phyloP scores from a whole-genome alignment of 2,888 invertebrate genomes.

The Philereme vetulata region DNA sequence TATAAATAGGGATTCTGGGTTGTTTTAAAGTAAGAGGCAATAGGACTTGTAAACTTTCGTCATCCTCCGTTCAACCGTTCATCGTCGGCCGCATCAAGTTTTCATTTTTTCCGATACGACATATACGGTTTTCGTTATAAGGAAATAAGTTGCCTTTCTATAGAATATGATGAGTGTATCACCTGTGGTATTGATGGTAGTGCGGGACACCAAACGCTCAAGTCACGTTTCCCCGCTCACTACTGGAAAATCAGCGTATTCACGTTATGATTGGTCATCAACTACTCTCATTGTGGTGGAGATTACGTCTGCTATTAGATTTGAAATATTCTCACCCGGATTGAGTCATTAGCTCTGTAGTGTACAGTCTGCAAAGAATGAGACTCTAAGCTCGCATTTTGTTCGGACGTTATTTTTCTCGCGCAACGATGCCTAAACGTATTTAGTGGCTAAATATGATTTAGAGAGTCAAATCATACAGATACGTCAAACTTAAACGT shows the following conservation, averaged over 20 bases:
- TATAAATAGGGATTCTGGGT: too few relatives aligned
- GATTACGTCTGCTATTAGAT: conserved; percentile 59
- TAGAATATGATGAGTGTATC: neutral
- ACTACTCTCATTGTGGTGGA: conserved; percentile 61
- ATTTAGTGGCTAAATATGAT: neutral
- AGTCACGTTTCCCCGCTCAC: conserved; percentile 60
- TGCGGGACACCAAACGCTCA: conserved; percentile 59
- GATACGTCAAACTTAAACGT: too few relatives aligned
- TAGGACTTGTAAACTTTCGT: too few relatives aligned
- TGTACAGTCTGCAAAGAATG: neutral
- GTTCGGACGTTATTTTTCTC: neutral
- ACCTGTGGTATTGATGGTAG: conserved; percentile 31
- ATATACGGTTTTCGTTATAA: too few relatives aligned
- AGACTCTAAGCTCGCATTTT: conserved; percentile 2
- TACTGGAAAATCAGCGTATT: conserved; percentile 59
- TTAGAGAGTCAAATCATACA: neutral
- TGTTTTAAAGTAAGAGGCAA: too few relatives aligned
- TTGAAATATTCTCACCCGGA: conserved; percentile 52
- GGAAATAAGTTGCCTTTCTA: neutral
- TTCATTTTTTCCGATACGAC: too few relatives aligned
- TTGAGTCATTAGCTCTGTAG: conserved; percentile 48
- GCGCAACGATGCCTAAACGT: too few relatives aligned
- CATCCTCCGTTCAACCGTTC: too few relatives aligned
- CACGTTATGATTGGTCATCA: conserved; percentile 61
- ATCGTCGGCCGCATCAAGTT: too few relatives aligned